These are phyloP conservation scores for Strix aluco DNA, from an alignment of 2,113 vertebrate genomes.

Conservation along the genomic window DNA sequence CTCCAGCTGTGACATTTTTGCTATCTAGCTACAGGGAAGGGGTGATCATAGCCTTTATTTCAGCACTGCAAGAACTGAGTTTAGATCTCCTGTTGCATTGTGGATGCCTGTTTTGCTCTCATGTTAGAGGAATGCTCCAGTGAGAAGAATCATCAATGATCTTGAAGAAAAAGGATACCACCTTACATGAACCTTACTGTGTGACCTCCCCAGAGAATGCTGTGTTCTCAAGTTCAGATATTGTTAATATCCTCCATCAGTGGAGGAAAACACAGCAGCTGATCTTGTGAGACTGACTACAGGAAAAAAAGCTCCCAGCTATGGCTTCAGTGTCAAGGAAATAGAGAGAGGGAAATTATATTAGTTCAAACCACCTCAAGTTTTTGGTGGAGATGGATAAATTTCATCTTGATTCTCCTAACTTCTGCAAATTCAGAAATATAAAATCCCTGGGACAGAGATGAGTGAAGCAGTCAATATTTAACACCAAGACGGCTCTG, in stretches of 20 bases:
- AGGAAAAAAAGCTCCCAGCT: not conserved
- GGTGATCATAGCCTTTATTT: conserved; percentile 16
- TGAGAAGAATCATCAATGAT: not conserved
- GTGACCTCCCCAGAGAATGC: not conserved
- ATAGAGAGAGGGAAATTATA: not conserved
- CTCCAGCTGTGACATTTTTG: conserved; percentile 1
- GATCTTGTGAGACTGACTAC: not conserved
- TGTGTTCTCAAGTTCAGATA: not conserved
- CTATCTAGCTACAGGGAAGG: not conserved
- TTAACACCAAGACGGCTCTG: not conserved
- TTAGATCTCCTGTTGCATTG: not conserved
- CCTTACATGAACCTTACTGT: not conserved
- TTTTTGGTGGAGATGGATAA: not conserved
- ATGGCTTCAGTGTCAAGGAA: not conserved
- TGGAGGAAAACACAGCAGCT: not conserved
- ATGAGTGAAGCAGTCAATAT: not conserved
- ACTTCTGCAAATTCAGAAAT: not conserved
- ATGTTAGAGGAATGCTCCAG: not conserved
- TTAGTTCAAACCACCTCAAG: not conserved
- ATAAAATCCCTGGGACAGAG: not conserved
- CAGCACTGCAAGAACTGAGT: not conserved
- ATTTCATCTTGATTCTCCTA: not conserved
- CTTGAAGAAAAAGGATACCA: not conserved
- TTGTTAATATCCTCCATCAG: not conserved
- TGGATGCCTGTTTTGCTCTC: not conserved